A percentile compares a stretch with the other conserved stretches of the same genome.
These are phyloP conservation scores for Oscheius sp. DNA, from an alignment of 1,140 invertebrate genomes.

Conservation along the genomic window DNA sequence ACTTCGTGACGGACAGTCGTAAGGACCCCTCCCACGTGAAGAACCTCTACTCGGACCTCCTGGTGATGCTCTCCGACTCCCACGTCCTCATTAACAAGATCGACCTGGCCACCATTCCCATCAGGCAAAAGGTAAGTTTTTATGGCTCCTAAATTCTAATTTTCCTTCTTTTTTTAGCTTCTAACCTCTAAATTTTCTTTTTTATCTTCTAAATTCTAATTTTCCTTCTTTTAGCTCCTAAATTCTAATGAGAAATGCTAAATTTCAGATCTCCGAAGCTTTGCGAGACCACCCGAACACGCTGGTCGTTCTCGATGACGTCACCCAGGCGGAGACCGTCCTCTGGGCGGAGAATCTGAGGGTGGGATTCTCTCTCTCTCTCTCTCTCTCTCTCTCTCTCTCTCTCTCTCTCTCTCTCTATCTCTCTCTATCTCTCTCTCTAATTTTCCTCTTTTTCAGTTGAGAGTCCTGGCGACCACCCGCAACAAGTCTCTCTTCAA, in stretches of 20 bases:
- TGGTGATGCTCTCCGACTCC: background rate
- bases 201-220: background rate
- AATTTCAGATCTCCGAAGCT: conserved; percentile 27
- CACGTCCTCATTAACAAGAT: background rate
- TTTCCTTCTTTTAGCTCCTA: background rate
- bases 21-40: background rate
- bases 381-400: background rate
- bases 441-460: background rate
- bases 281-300: conserved; percentile 28
- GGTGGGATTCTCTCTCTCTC: background rate
- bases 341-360: conserved; percentile 15
- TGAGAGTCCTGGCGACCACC: conserved; percentile 7
- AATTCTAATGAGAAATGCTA: too few species aligned
- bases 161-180: background rate
- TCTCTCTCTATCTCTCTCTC: too few species aligned
- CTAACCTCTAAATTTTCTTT: too few species aligned
- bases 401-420: background rate
- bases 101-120: background rate
- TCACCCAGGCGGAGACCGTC: conserved; percentile 22
- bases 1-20: background rate
- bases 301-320: conserved; percentile 26
- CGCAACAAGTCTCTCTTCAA: background rate
- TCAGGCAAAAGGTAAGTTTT: background rate
- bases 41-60: background rate
- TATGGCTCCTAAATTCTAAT: background rate